Percentiles rank a stretch among this genome's conserved stretches.
phyloP scores from a whole-genome alignment of 2,888 invertebrate genomes.

The Leptinotarsa peninsularis region DNA sequence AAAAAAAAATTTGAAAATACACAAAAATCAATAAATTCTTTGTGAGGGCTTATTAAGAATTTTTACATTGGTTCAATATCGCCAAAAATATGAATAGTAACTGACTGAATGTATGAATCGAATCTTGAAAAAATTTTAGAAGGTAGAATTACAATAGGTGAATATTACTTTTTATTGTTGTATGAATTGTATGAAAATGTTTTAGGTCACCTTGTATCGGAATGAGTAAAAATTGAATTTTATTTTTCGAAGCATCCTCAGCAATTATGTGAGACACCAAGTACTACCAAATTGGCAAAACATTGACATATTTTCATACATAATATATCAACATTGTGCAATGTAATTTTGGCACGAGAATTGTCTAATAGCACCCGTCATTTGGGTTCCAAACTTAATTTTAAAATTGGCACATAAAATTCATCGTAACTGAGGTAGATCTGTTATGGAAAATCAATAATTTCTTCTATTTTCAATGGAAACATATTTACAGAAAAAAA shows the following conservation, averaged over 20 bases:
- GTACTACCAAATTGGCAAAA: constrained; percentile 41
- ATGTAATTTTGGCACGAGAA: constrained; percentile 45
- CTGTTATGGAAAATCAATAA: constrained; percentile 61
- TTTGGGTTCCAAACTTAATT: constrained; percentile 42
- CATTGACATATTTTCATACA: constrained; percentile 47
- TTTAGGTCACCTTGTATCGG: too few species aligned
- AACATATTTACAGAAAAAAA: constrained; percentile 61
- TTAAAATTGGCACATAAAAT: constrained; percentile 58
- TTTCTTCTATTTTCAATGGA: constrained; percentile 59
- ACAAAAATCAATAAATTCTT: not conserved
- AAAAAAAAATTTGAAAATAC: not conserved
- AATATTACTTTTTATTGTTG: too few species aligned
- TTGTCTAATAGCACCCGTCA: constrained; percentile 41
- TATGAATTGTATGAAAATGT: too few species aligned
- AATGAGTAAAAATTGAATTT: not conserved
- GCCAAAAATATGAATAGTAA: too few species aligned
- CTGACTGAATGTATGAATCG: too few species aligned
- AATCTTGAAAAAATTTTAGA: too few species aligned
- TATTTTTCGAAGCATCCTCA: constrained; percentile 11
- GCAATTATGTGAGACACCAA: constrained; percentile 1
- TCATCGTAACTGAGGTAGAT: constrained; percentile 65
- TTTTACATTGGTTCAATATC: too few species aligned
- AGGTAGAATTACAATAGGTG: too few species aligned
- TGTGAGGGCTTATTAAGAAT: too few species aligned
- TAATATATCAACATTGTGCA: constrained; percentile 46